Conservation (phyloP, 2,888 invertebrate species). For the Neoitamus cyanurus region DNA sequence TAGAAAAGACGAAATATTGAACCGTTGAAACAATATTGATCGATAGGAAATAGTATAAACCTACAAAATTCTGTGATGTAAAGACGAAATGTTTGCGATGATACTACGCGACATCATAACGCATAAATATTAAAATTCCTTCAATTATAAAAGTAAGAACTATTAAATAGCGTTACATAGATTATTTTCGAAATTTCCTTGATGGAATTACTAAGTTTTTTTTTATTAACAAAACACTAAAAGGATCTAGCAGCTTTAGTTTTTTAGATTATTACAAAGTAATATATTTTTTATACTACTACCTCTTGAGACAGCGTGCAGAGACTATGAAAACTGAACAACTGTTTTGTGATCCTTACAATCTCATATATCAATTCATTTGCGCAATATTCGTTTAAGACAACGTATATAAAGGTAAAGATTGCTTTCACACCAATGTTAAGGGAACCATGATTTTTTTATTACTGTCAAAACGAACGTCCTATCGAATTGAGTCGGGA, state of each 20-base stretch:
- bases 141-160: slow-evolving; percentile 21
- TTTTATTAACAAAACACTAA: not conserved
- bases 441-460: slow-evolving; percentile 1
- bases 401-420: slow-evolving; percentile 8
- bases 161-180: slow-evolving; percentile 8
- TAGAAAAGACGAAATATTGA: slow-evolving; percentile 1
- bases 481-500: not conserved
- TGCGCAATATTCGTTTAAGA: slow-evolving; percentile 17
- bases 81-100: slow-evolving; percentile 26
- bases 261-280: slow-evolving; percentile 42
- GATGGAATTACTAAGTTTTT: slow-evolving; percentile 10
- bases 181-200: slow-evolving; percentile 19
- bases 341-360: slow-evolving; percentile 30
- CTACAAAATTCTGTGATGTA: slow-evolving; percentile 42
- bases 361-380: slow-evolving; percentile 28
- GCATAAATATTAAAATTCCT: slow-evolving; percentile 28
- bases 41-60: not conserved
- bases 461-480: not conserved
- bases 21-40: not conserved
- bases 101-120: slow-evolving; percentile 15
- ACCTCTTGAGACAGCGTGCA: slow-evolving; percentile 36
- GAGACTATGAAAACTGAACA: slow-evolving; percentile 25
- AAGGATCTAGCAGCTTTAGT: slow-evolving; percentile 16
- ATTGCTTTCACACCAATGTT: not conserved
- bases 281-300: slow-evolving; percentile 47